These are phyloP conservation scores for Cyrtorhinus lividipennis DNA, from an alignment of 1,140 invertebrate genomes.

Conservation along the genomic window DNA sequence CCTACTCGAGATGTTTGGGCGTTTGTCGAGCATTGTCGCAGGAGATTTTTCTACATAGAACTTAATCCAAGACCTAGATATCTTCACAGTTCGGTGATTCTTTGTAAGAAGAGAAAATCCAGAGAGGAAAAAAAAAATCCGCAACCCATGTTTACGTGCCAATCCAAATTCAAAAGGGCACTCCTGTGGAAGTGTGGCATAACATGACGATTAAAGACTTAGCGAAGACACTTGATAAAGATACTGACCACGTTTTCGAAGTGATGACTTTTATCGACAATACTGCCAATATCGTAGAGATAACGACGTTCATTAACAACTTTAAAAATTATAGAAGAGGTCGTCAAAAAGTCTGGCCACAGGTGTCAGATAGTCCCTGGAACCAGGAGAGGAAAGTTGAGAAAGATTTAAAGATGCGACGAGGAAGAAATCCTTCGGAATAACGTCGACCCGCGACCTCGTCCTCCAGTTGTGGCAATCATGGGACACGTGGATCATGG, in stretches of 20 bases:
- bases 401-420: slow-evolving; percentile 27
- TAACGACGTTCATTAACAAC: slow-evolving; percentile 34
- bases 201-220: slow-evolving; percentile 63
- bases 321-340: slow-evolving; percentile 42
- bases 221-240: slow-evolving; percentile 35
- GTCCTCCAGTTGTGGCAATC: slow-evolving; percentile 87
- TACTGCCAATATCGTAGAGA: slow-evolving; percentile 36
- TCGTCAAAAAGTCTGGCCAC: slow-evolving; percentile 47
- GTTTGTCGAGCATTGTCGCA: too few relatives aligned
- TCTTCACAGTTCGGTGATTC: slow-evolving; percentile 17
- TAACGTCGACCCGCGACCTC: slow-evolving; percentile 37
- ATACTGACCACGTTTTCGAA: slow-evolving; percentile 50
- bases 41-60: too few relatives aligned
- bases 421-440: slow-evolving; percentile 20
- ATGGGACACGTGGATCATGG: slow-evolving; percentile 99
- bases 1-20: too few relatives aligned
- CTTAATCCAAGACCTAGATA: too few relatives aligned
- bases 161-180: slow-evolving; percentile 27
- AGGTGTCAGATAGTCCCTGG: slow-evolving; percentile 40
- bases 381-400: slow-evolving; percentile 29
- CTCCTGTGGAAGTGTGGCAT: slow-evolving; percentile 51
- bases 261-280: slow-evolving; percentile 48
- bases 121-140: slow-evolving; percentile 19
- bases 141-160: background rate
- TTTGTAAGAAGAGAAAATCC: slow-evolving; percentile 23